Evolutionary conservation across 1,140 invertebrate genomes (phyloP), one percentile per base, ranked within the genome.

Genomic region (Chionoecetes opilio): DNA sequence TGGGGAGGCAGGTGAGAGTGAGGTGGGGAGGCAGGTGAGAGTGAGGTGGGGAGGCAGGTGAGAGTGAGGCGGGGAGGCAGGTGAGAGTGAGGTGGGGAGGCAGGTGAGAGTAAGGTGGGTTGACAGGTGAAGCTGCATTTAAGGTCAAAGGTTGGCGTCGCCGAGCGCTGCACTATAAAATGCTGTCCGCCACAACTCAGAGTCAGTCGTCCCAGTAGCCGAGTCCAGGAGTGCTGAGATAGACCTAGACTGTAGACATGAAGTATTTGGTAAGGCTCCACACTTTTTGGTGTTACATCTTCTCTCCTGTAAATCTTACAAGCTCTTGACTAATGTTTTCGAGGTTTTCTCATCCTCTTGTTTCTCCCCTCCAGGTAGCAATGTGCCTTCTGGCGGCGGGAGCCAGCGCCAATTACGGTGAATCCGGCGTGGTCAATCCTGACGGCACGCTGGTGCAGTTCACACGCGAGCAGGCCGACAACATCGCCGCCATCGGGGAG

Each of bases 401-500:
- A 9, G 88, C 35, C 88, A 90, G 37, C 37, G 88, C 88, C 37
- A 21, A 38, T 0, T 46, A 82, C 38, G 91, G 91, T 35, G 29
- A n/a, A 37, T 82, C 91, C 26, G 91, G 91, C 17, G 31, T 92
- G 3, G 75, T 92, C 2, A 11, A 92, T 37, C 63, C 91, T 82
- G 53, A 82, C 21, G 91, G 91, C 35, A 84, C 3, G 32, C 32
- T 75, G 32, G 29, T 2, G 37, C 91, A 92, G 91, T 82, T 92
- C 75, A 82, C 91, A 26, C 91, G 31, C 11, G 93, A 89, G 8
- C 6, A 94, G 32, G 87, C 87, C 31, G 87, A 46, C 32, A 93
- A 89, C 75, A 89, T 94, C 34, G 93, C 90, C 34, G 34, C 41
- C 31, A 31, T 91, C 82, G 93, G 93, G 75, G 87, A 87, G 0